phyloP scores from a whole-genome alignment of 2,113 vertebrate species.

The Alosa alosa region DNA sequence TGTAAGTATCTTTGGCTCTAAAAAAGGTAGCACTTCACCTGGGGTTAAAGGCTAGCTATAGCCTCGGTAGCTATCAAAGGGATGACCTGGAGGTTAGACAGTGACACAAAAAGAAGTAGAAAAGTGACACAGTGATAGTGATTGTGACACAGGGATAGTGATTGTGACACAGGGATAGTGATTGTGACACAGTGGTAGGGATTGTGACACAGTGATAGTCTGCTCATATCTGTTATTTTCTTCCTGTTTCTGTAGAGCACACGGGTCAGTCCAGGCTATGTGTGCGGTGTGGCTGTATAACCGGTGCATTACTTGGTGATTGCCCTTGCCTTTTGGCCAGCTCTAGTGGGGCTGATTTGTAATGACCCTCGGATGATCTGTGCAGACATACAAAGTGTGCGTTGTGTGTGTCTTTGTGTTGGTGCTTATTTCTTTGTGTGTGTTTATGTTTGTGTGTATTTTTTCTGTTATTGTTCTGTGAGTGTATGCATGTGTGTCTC shows the following conservation, averaged over 20 bases:
- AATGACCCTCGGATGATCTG: no score
- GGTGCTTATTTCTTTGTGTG: neutral
- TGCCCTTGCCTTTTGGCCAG: no score
- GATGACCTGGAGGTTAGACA: neutral
- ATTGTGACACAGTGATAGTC: neutral
- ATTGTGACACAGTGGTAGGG: neutral
- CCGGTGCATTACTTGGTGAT: no score
- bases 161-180: neutral
- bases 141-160: no score
- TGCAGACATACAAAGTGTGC: no score
- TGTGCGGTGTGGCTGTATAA: no score
- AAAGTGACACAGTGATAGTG: neutral
- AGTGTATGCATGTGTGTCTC: neutral
- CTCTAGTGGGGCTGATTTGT: no score
- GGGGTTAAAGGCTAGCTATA: neutral
- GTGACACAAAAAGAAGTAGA: no score
- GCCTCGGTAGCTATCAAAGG: neutral
- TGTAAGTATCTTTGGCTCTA: neutral
- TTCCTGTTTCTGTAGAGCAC: no score
- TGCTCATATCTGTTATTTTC: no score
- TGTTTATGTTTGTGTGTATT: neutral
- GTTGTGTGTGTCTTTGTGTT: neutral
- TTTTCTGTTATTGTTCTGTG: conserved; percentile 15
- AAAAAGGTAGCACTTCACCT: neutral
- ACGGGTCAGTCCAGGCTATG: no score